Evolutionary conservation across 1,140 invertebrate species (phyloP).

Genomic region (Manduca sexta): DNA sequence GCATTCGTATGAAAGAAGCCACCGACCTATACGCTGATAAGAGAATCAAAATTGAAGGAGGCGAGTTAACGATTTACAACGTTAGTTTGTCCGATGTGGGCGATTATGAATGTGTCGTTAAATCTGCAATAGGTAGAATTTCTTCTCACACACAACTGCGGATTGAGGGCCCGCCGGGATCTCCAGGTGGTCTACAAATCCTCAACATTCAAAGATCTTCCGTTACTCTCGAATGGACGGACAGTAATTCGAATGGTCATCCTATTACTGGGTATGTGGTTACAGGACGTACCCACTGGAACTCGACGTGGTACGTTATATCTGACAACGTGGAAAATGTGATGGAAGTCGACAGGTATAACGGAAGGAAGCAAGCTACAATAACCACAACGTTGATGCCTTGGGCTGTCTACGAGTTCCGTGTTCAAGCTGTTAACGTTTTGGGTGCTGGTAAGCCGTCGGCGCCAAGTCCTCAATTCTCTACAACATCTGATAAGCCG

Average conservation of each 20-base stretch:
- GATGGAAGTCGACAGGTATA: slow-evolving; percentile 81
- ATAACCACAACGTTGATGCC: slow-evolving; percentile 84
- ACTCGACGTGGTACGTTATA: slow-evolving; percentile 85
- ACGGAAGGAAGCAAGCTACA: slow-evolving; percentile 80
- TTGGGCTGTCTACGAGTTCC: slow-evolving; percentile 93
- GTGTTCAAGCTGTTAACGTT: slow-evolving; percentile 88
- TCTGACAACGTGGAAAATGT: slow-evolving; percentile 74
- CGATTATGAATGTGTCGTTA: slow-evolving; percentile 91
- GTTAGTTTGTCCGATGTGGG: slow-evolving; percentile 89
- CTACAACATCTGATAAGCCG: slow-evolving; percentile 87
- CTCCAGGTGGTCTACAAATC: slow-evolving; percentile 86
- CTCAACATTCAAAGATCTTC: slow-evolving; percentile 83
- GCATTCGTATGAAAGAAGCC: slow-evolving; percentile 82
- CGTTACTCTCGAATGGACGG: slow-evolving; percentile 90
- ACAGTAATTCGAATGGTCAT: slow-evolving; percentile 88
- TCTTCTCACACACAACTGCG: slow-evolving; percentile 80
- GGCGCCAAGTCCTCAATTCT: slow-evolving; percentile 85
- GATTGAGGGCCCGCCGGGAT: slow-evolving; percentile 89
- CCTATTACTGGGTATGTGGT: slow-evolving; percentile 85
- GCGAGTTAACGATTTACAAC: slow-evolving; percentile 86
- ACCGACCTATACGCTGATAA: slow-evolving; percentile 61
- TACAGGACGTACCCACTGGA: slow-evolving; percentile 89
- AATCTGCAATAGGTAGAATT: slow-evolving; percentile 89
- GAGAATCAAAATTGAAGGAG: slow-evolving; percentile 77
- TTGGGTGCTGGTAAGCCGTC: slow-evolving; percentile 85